phyloP scores from a whole-genome alignment of 1,140 invertebrate species.

The Psix sp. region DNA sequence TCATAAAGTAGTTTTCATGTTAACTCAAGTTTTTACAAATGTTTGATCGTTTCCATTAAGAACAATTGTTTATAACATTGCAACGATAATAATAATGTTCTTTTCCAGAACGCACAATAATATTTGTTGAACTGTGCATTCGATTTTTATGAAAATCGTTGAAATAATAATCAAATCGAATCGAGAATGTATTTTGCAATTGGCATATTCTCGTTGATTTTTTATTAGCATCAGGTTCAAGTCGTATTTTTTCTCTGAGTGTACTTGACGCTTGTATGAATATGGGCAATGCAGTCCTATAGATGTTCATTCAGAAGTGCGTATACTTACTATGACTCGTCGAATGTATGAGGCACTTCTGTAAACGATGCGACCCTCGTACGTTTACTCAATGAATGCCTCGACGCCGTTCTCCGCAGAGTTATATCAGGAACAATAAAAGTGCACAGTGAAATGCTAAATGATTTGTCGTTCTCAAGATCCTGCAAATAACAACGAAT shows the following conservation, averaged over 20 bases:
- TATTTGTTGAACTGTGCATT: too few species aligned
- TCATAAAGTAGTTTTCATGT: too few species aligned
- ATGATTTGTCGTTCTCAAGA: conserved; percentile 47
- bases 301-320: conserved; percentile 52
- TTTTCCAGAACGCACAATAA: too few species aligned
- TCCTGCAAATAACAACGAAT: conserved; percentile 40
- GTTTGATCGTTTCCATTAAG: too few species aligned
- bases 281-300: conserved; percentile 50
- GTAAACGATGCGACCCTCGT: conserved; percentile 54
- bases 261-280: conserved; percentile 53
- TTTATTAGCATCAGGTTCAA: conserved; percentile 13
- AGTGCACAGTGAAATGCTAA: conserved; percentile 49
- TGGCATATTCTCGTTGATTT: conserved; percentile 14
- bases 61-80: too few species aligned
- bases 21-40: too few species aligned
- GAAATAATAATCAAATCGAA: neutral
- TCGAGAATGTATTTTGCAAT: conserved; percentile 15
- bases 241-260: conserved; percentile 46
- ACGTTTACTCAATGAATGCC: conserved; percentile 54
- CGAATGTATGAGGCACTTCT: conserved; percentile 50
- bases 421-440: conserved; percentile 52
- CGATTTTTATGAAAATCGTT: too few species aligned
- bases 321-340: conserved; percentile 44
- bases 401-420: conserved; percentile 45
- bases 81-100: too few species aligned